Evolutionary conservation across 1,140 invertebrate genomes (phyloP), one percentile per base, ranked within the genome.

Genomic region (Ectropis grisescens): DNA sequence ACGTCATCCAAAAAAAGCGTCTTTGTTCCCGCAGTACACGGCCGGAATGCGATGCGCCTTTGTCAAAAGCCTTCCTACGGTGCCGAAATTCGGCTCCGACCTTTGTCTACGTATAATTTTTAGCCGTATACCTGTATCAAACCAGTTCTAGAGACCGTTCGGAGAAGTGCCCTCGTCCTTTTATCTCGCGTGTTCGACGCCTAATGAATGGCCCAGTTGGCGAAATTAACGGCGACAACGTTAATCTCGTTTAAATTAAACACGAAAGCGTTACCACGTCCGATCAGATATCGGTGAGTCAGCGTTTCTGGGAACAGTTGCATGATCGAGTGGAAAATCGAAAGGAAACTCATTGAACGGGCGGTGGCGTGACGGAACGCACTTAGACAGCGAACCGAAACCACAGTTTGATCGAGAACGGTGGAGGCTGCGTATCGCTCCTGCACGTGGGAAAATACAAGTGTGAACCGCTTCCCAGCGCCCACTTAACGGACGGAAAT

Each of bases 71-170:
- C 45, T 36, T 41, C 29, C 33, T 42, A 23, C 39, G 43, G 44
- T 55, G 40, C 58, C 57, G 49, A 65, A 62, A 56, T 57, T 58
- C 33, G 29, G 41, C 38, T 46, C 42, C 32, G 42, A 43, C 51
- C 57, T 58, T 66, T 58, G 58, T 71, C 65, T 69, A 71, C 60
- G 54, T 60, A 69, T 64, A 62, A 75, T 58, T 71, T 72, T 67
- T 58, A 52, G 54, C 42, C 54, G 60, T 44, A 47, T 69, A 69
- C 70, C 67, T 75, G 67, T 53, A 58, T 48, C 43, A 60, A 74
- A 75, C 65, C 58, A 40, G 58, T 68, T 75, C 10, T 62, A 39
- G 33, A 11, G 46, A 26, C 34, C 35, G 37, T 70, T 64, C 59
- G 47, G 51, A 58, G 62, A 64, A 66, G 48, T 49, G 16, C 24